Evolutionary conservation across 2,797 vertebrate genomes (phyloP).

Genomic region (Orestias chungarensis): DNA sequence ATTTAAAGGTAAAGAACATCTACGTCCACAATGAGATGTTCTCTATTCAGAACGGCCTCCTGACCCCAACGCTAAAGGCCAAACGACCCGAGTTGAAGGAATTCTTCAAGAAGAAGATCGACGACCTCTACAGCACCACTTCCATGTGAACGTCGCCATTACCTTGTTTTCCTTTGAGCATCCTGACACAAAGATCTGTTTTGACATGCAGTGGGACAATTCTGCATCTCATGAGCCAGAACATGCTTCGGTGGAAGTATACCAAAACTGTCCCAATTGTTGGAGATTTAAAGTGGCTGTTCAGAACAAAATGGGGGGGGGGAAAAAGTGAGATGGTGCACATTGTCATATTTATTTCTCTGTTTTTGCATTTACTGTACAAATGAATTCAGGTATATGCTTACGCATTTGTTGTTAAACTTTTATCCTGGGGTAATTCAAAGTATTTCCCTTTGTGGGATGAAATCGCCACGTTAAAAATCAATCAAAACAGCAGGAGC

Average conservation of each 20-base stretch:
- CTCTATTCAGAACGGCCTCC: constrained; percentile 91
- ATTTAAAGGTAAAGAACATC: constrained; percentile 92
- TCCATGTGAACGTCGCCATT: constrained; percentile 82
- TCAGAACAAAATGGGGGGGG: constrained; percentile 12
- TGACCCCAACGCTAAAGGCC: constrained; percentile 96
- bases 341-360: constrained; percentile 25
- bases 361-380: constrained; percentile 20
- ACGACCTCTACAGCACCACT: constrained; percentile 90
- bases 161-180: constrained; percentile 44
- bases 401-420: background rate
- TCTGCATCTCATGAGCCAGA: constrained; percentile 42
- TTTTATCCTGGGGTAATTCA: constrained; percentile 2
- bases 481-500: background rate
- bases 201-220: constrained; percentile 42
- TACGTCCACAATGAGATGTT: constrained; percentile 94
- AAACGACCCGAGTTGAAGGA: constrained; percentile 94
- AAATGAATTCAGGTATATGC: constrained; percentile 5
- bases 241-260: constrained; percentile 50
- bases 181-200: constrained; percentile 51
- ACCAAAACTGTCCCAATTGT: constrained; percentile 30
- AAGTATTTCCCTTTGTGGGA: constrained; percentile 6
- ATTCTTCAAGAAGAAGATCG: constrained; percentile 92
- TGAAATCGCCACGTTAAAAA: constrained; percentile 12
- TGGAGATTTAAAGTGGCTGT: constrained; percentile 39
- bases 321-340: constrained; percentile 23